Percentiles rank a stretch among this genome's conserved stretches.
These are phyloP conservation scores for Struthidea cinerea DNA, from an alignment of 2,113 vertebrate species.

Conservation along the genomic window DNA sequence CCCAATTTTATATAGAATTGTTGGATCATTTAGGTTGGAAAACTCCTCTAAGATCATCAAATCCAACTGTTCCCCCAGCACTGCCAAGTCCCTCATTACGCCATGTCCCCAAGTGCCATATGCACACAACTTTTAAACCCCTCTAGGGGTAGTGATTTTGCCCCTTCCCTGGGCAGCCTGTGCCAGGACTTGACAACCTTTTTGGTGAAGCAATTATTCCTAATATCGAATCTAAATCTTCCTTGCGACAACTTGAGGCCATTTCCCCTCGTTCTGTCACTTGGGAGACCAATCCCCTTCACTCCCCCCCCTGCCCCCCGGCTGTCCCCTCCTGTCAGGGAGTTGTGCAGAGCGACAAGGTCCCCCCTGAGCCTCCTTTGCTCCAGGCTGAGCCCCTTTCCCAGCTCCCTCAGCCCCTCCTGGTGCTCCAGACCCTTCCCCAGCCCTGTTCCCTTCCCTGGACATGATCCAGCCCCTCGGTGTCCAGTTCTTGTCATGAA, in stretches of 20 bases:
- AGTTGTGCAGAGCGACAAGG: neutral
- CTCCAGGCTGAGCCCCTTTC: neutral
- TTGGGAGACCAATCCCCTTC: rapidly evolving
- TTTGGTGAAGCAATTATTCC: neutral
- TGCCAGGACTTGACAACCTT: neutral
- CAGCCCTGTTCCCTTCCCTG: neutral
- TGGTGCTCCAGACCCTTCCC: neutral
- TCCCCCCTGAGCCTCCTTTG: neutral
- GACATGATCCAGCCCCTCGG: neutral
- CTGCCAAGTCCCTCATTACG: neutral
- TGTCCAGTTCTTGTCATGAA: neutral
- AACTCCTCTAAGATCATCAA: neutral
- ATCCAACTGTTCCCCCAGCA: neutral
- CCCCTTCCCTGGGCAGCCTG: neutral
- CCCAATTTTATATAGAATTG: neutral
- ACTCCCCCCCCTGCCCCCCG: too few relatives aligned
- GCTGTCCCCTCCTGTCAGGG: neutral
- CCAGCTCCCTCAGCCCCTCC: neutral
- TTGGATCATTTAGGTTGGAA: neutral
- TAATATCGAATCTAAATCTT: neutral
- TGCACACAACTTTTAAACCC: neutral
- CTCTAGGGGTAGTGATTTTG: too few relatives aligned
- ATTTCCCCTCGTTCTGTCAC: neutral
- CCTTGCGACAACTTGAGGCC: neutral
- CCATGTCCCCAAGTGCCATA: neutral